These are phyloP conservation scores for Phataginus tricuspis DNA, from an alignment of 2,797 vertebrate species.

Conservation along the genomic window DNA sequence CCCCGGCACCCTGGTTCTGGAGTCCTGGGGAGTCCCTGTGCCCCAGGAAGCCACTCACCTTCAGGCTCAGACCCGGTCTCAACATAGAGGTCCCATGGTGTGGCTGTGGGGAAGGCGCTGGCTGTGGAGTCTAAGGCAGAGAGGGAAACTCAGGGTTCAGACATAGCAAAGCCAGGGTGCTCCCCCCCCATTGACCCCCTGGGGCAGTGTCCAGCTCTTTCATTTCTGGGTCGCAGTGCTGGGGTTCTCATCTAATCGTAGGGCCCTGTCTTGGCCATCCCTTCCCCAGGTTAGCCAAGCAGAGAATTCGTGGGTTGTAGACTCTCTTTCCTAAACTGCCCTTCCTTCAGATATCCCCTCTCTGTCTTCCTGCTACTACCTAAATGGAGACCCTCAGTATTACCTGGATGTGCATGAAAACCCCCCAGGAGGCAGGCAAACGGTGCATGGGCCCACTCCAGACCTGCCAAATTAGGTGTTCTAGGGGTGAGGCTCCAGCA, in stretches of 20 bases:
- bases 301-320: not conserved
- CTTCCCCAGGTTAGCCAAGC: not conserved
- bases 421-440: not conserved
- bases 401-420: too few relatives aligned
- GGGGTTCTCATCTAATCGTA: not conserved
- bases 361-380: not conserved
- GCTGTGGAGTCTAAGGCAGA: conserved; percentile 56
- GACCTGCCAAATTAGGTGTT: not conserved
- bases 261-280: not conserved
- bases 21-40: not conserved
- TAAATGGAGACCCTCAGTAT: not conserved
- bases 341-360: not conserved
- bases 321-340: not conserved
- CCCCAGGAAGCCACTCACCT: conserved; percentile 44
- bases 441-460: not conserved
- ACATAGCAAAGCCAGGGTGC: not conserved
- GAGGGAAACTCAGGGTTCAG: not conserved
- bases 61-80: not conserved
- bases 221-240: not conserved
- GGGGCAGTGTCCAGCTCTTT: not conserved
- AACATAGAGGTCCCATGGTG: accelerated
- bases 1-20: not conserved
- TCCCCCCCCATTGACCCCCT: accelerated
- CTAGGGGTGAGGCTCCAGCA: too few relatives aligned
- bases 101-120: accelerated